Evolutionary conservation across 2,113 vertebrate species (phyloP), one percentile per base, ranked within the genome.

Genomic region (Caranx ignobilis): DNA sequence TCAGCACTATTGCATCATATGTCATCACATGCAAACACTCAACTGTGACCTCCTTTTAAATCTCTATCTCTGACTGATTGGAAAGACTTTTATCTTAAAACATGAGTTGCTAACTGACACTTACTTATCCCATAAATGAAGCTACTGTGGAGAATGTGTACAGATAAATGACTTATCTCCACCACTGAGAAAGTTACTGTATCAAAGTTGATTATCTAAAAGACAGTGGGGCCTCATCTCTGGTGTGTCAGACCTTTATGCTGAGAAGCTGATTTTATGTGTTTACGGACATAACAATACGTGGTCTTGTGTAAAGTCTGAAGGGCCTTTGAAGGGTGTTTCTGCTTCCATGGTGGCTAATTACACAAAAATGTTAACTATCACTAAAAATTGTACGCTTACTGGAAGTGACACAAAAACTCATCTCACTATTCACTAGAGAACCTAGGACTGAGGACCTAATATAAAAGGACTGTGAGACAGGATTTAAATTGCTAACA

Each of bases 171-270:
- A 37, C 26, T 63, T 39, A 26, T 26, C 26, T 26, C 12, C 52
- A 26, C 18, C 15, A 41, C 0, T 50, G n/a, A 64, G n/a, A 56
- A 31, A 21, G 50, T 66, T 43, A 48, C 11, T 7, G 26, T 21
- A 55, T 62, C 4, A 52, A 32, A 62, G 18, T 61, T 63, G 48
- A 43, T 77, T n/a, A 48, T 45, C 31, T 55, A 67, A 67, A 72
- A 41, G 26, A 26, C 26, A 26, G 13, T 11, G 55, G 55, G 18
- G 68, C n/a, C 37, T 26, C 13, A 55, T 79, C 11, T 57, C 60
- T 16, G 18, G 16, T 2, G 5, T 19, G 7, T 16, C 47, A 48
- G 16, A 19, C 15, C 4, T 60, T 11, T 11, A 18, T 61, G 16
- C 59, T 61, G 2, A 61, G 19, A 50, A 8, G 18, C 48, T 50